Evolutionary conservation across 2,888 invertebrate genomes (phyloP).

Genomic region (Didymodactylos carnosus): DNA sequence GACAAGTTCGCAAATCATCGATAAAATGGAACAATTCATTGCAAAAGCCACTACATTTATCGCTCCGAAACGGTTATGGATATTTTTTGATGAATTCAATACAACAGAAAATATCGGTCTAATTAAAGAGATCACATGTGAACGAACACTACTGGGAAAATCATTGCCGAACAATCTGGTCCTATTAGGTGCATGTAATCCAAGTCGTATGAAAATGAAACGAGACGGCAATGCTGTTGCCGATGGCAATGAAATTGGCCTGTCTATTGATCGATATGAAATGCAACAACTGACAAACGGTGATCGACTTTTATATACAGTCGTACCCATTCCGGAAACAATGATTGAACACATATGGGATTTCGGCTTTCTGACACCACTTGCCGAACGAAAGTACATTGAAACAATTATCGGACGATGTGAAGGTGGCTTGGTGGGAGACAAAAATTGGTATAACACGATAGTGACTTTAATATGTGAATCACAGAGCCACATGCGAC

Average conservation of each 20-base stretch:
- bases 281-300: neutral
- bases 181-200: conserved; percentile 30
- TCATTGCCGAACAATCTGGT: conserved; percentile 22
- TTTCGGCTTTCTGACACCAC: neutral
- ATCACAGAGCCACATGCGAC: neutral
- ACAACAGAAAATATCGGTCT: conserved; percentile 29
- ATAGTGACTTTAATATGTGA: neutral
- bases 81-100: conserved; percentile 27
- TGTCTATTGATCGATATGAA: neutral
- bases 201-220: conserved; percentile 24
- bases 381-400: neutral
- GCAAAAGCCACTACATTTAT: conserved; percentile 17
- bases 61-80: neutral
- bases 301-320: conserved; percentile 1
- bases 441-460: neutral
- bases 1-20: conserved; percentile 22
- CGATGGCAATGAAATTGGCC: neutral
- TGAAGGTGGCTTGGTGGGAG: too few species aligned
- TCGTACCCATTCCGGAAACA: neutral
- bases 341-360: conserved; percentile 5
- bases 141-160: conserved; percentile 22
- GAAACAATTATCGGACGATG: too few species aligned
- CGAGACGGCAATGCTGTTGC: neutral
- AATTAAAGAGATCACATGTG: conserved; percentile 30
- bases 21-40: conserved; percentile 22